Conservation (phyloP, 2,797 vertebrate species). For the Pristis pectinata region DNA sequence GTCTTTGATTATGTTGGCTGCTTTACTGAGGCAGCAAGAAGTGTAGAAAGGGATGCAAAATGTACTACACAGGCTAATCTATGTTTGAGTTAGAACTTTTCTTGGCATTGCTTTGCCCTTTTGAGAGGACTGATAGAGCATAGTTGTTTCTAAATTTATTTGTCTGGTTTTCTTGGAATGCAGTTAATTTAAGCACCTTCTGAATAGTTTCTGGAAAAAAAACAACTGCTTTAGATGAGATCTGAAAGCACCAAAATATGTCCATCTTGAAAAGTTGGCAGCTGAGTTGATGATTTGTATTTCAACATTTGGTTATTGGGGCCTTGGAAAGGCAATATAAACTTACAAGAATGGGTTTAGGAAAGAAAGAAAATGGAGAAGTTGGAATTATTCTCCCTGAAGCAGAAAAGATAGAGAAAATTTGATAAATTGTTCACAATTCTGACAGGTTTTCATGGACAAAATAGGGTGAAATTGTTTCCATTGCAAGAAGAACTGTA, state of each 20-base stretch:
- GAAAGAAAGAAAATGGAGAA: not conserved
- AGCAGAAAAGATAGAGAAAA: not conserved
- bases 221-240: not conserved
- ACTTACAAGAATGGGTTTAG: not conserved
- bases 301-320: not conserved
- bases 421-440: not conserved
- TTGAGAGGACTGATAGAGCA: not conserved
- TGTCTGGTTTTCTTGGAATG: not conserved
- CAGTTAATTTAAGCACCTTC: not conserved
- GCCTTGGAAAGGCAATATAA: not conserved
- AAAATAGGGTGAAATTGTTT: not conserved
- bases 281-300: not conserved
- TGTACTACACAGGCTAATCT: no score
- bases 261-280: not conserved
- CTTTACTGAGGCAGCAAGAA: no score
- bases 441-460: not conserved
- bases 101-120: not conserved
- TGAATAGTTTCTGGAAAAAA: not conserved
- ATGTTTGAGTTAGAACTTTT: no score
- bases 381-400: not conserved
- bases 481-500: not conserved
- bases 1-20: no score
- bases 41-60: no score
- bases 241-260: not conserved
- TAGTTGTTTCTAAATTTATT: not conserved